Percentiles rank a stretch among this genome's conserved stretches.
Evolutionary conservation across 2,888 invertebrate species (phyloP).

Genomic region (Argynnis bischoffii): DNA sequence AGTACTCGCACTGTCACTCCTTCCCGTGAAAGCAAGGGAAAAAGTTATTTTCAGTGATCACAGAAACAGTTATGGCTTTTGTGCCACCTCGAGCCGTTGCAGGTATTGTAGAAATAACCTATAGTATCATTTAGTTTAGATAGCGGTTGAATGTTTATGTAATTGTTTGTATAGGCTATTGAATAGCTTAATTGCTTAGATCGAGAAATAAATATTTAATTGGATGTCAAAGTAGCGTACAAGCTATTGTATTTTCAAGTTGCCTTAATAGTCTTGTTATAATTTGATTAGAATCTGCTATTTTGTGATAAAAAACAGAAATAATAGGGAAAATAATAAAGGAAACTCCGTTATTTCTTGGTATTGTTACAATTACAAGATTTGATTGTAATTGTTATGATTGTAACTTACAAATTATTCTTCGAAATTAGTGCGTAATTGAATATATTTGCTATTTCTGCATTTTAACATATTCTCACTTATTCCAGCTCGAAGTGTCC

Average conservation of each 20-base stretch:
- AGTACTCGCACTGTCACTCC: conserved; percentile 50
- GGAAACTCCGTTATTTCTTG: no score
- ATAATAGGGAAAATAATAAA: no score
- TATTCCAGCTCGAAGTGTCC: conserved; percentile 67
- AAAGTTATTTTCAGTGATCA: conserved; percentile 29
- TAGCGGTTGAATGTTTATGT: conserved; percentile 6
- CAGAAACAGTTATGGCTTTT: conserved; percentile 54
- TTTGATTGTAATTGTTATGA: neutral
- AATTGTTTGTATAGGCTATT: conserved; percentile 4
- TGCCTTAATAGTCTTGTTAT: neutral
- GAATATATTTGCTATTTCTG: no score
- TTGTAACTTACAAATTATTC: neutral
- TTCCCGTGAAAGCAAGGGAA: conserved; percentile 34
- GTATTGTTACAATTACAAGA: no score
- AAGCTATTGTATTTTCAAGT: neutral
- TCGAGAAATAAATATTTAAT: conserved; percentile 13
- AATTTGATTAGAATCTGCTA: neutral
- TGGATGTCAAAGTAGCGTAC: neutral
- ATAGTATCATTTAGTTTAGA: neutral
- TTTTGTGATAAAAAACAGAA: no score
- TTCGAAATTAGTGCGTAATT: neutral
- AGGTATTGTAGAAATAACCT: conserved; percentile 13
- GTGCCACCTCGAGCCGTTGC: conserved; percentile 51
- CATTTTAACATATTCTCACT: no score
- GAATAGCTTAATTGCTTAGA: conserved; percentile 5